These are phyloP conservation scores for Rhea americana DNA, from an alignment of 2,113 vertebrate species.

Conservation along the genomic window DNA sequence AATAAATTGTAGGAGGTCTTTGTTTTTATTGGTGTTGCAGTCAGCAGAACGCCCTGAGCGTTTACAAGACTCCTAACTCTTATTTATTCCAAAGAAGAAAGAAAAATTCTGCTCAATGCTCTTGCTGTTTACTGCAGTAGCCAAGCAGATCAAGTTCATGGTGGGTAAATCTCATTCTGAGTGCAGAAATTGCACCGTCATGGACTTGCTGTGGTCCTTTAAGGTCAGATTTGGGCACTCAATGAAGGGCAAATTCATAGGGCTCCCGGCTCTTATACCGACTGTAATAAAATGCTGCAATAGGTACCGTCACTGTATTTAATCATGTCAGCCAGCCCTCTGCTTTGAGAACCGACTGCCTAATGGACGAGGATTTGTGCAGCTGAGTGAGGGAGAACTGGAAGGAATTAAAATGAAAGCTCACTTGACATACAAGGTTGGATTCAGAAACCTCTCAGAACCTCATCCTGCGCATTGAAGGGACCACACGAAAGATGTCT, in stretches of 20 bases:
- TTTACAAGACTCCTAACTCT: not conserved
- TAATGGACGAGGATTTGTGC: not conserved
- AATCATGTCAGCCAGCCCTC: fast-evolving
- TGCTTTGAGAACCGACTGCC: not conserved
- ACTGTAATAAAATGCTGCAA: not conserved
- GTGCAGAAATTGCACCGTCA: not conserved
- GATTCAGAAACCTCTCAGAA: not conserved
- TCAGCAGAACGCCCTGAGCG: fast-evolving
- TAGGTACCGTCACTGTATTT: not conserved
- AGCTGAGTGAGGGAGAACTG: not conserved
- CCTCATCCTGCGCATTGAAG: not conserved
- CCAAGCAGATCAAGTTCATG: not conserved
- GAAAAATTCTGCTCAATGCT: not conserved
- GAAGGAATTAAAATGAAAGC: not conserved
- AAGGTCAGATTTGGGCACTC: not conserved
- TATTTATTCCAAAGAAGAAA: not conserved
- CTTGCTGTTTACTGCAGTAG: not conserved
- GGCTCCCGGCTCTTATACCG: not conserved
- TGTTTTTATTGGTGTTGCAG: not conserved
- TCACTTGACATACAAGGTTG: not conserved
- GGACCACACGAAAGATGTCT: not conserved
- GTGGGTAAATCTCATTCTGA: not conserved
- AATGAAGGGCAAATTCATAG: not conserved
- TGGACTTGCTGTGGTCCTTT: not conserved
- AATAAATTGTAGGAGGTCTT: not conserved